These are phyloP conservation scores for Drosophila recens DNA, from an alignment of 2,888 invertebrate genomes.

Conservation along the genomic window DNA sequence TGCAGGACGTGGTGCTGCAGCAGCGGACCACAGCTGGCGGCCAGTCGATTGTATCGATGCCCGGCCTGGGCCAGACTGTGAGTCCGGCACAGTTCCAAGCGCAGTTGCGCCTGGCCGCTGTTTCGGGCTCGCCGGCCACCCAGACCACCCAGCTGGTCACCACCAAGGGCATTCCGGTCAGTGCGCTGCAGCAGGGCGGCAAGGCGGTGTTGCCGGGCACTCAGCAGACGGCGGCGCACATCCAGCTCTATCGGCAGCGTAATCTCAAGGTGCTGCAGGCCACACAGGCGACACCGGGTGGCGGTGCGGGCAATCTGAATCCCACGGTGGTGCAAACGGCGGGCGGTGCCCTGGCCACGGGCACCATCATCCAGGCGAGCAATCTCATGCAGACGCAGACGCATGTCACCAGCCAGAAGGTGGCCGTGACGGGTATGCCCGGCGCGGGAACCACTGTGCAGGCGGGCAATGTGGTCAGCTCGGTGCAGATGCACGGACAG, in stretches of 20 bases:
- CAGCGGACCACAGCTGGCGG: slow-evolving; percentile 83
- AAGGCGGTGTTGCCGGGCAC: slow-evolving; percentile 73
- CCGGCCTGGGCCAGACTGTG: slow-evolving; percentile 81
- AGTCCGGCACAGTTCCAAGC: slow-evolving; percentile 83
- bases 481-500: slow-evolving; percentile 86
- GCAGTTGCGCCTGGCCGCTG: slow-evolving; percentile 83
- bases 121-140: slow-evolving; percentile 61
- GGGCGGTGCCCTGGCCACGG: slow-evolving; percentile 80
- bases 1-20: slow-evolving; percentile 84
- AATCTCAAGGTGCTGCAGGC: slow-evolving; percentile 83
- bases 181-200: slow-evolving; percentile 82
- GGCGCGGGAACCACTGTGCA: slow-evolving; percentile 66
- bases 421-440: slow-evolving; percentile 83
- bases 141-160: slow-evolving; percentile 83
- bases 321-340: slow-evolving; percentile 83
- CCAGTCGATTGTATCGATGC: slow-evolving; percentile 85
- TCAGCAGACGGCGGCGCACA: slow-evolving; percentile 81
- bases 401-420: slow-evolving; percentile 85
- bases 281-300: slow-evolving; percentile 49
- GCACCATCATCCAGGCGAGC: slow-evolving; percentile 84
- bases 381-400: slow-evolving; percentile 81
- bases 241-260: slow-evolving; percentile 85
- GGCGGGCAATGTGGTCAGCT: slow-evolving; percentile 83
- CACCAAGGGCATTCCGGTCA: slow-evolving; percentile 83
- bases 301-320: slow-evolving; percentile 45